Evolutionary conservation across 2,888 invertebrate species (phyloP), one percentile per base, ranked within the genome.

Genomic region (Drosophila kambysellisi): DNA sequence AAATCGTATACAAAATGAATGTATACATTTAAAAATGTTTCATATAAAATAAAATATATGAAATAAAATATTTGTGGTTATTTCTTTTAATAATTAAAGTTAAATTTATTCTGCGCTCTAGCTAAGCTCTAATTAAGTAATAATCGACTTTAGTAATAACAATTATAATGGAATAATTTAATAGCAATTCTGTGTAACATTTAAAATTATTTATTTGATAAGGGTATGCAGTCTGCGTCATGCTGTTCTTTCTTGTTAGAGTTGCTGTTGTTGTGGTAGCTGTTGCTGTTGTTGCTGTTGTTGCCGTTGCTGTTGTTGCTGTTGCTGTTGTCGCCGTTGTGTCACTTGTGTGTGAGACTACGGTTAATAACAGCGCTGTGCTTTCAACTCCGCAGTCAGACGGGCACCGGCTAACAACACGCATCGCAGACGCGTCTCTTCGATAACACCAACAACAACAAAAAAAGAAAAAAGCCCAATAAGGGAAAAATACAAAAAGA

Each of bases 331-430:
- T 32, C 53, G 60, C 29, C 58, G 66, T 29, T 79, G 74, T 78
- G 77, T 78, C 71, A 74, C 69, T 77, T 78, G 82, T 73, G 57
- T 70, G 75, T 70, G 76, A 62, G 61, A 70, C 71, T 76, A 81
- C 82, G 79, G 88, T 83, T 88, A 82, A 85, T 83, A 88, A 74
- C 81, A 76, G 73, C 79, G 73, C 33, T 79, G 71, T 61, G 70
- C 70, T 74, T 76, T 70, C 76, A 81, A 76, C 81, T 79, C 70
- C 67, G 65, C 88, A 85, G 88, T 88, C 88, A 72, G 64, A 78
- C 72, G 79, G 78, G 71, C 75, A 78, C 78, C 78, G 79, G 78
- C 78, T 75, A 75, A 64, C 75, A 68, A 78, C 33, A 74, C 77
- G 75, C 79, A 79, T 74, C 64, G 74, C 65, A 63, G 62, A 61